A percentile compares a stretch with the other conserved stretches of the same genome.
phyloP scores from a whole-genome alignment of 2,888 invertebrate species.

The Dilophus febrilis region DNA sequence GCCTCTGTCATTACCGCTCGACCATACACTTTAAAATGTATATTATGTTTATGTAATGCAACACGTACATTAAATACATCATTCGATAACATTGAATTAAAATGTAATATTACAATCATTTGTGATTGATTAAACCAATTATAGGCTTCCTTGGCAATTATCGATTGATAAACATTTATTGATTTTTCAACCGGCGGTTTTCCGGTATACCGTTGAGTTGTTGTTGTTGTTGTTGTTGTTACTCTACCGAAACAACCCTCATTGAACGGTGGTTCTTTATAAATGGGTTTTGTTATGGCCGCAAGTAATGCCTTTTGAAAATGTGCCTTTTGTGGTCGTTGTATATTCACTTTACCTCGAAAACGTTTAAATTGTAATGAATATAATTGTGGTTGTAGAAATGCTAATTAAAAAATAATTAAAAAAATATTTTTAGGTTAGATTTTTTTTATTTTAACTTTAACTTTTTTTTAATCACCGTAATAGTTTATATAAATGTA shows the following conservation, averaged over 20 bases:
- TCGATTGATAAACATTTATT: conserved; percentile 52
- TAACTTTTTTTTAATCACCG: too few relatives aligned
- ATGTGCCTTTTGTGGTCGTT: conserved; percentile 52
- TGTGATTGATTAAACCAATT: conserved; percentile 53
- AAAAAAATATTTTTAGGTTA: too few relatives aligned
- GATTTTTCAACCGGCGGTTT: conserved; percentile 19
- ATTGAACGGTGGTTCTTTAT: conserved; percentile 33
- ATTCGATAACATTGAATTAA: conserved; percentile 50
- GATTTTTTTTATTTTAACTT: too few relatives aligned
- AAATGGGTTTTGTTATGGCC: conserved; percentile 46
- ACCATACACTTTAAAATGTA: conserved; percentile 51
- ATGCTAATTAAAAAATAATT: conserved; percentile 19
- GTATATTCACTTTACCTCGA: conserved; percentile 61
- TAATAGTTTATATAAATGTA: too few relatives aligned
- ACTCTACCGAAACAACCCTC: conserved; percentile 39
- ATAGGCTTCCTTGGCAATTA: conserved; percentile 52
- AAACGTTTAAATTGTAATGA: conserved; percentile 44
- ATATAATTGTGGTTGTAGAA: conserved; percentile 30
- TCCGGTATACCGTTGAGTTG: conserved; percentile 13
- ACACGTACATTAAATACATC: conserved; percentile 46
- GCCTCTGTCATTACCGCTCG: conserved; percentile 47
- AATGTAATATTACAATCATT: conserved; percentile 53
- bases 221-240: too few relatives aligned
- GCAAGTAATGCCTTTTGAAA: conserved; percentile 48
- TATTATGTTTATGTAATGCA: conserved; percentile 43